These are phyloP conservation scores for Acanthosepion lycidas DNA, from an alignment of 2,888 invertebrate genomes.

Conservation along the genomic window DNA sequence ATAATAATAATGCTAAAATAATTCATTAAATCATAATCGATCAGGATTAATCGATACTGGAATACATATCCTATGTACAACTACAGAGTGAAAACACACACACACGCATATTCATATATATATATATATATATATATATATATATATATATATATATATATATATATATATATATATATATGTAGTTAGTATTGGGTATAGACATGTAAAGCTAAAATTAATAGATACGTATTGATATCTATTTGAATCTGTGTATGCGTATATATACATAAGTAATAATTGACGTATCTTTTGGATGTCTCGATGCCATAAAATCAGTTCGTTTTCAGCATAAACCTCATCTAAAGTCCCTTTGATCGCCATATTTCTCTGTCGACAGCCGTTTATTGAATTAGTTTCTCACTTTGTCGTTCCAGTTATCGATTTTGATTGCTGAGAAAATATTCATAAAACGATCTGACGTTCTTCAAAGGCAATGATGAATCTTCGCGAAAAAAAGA, in stretches of 20 bases:
- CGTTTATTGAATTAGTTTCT: conserved; percentile 22
- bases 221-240: neutral
- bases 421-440: neutral
- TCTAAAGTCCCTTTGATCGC: neutral
- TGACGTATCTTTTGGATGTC: neutral
- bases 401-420: neutral
- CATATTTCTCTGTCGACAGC: neutral
- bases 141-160: too few relatives aligned
- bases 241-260: neutral
- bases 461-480: neutral
- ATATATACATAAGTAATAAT: neutral
- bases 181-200: too few relatives aligned
- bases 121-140: too few relatives aligned
- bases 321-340: neutral
- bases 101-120: too few relatives aligned
- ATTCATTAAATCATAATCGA: too few relatives aligned
- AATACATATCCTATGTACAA: too few relatives aligned
- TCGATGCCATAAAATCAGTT: neutral
- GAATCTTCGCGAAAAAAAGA: neutral
- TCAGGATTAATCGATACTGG: too few relatives aligned
- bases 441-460: neutral
- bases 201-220: neutral
- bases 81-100: too few relatives aligned
- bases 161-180: too few relatives aligned
- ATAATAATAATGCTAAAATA: too few relatives aligned